Base-by-base conservation (phyloP, 2,113 vertebrate genomes). In the Murina feae region DNA sequence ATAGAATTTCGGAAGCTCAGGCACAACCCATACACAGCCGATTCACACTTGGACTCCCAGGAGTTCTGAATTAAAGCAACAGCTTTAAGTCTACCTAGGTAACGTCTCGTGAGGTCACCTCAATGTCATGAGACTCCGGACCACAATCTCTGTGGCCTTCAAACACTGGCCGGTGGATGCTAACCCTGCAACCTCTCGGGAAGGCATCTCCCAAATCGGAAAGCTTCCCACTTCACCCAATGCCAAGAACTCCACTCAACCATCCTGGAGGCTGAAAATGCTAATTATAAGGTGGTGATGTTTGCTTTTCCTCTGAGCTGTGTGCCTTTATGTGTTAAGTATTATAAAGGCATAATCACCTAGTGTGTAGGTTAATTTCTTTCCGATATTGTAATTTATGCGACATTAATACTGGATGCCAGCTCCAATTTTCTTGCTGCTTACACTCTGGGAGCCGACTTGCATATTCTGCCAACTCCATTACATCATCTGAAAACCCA, bases 401-500 rank as follows among this genome's bases (percentile, higher is more conserved):
- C 98, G 97, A 97, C 97, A 97, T 97, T 96, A 97, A 97, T 96
- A 97, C 79, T 95, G 96, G 98, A 97, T 53, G 97, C 97, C 98
- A 97, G 97, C 97, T 98, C 97, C 97, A 95, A 95, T 98, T 98
- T 97, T 96, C 97, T 96, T 95, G 94, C 97, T 97, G 96, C 96
- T 97, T 97, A 98, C 97, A 97, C 97, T 98, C 98, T 95, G 98
- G 96, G 96, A 98, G 97, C 90, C 97, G 96, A 97, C 96, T 97
- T 81, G 96, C 83, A 96, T 98, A 98, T 98, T 98, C 97, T 98
- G 97, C 98, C 98, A 98, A 97, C 94, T 98, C 97, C 98, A 98
- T 98, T 97, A 98, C 98, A 98, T 98, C 98, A 98, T 95, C 97
- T 80, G 51, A 97, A 97, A 98, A 98, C 96, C 96, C 97, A 98